Evolutionary conservation across 1,140 invertebrate species (phyloP), one percentile per base, ranked within the genome.

Genomic region (Colletes gigas): DNA sequence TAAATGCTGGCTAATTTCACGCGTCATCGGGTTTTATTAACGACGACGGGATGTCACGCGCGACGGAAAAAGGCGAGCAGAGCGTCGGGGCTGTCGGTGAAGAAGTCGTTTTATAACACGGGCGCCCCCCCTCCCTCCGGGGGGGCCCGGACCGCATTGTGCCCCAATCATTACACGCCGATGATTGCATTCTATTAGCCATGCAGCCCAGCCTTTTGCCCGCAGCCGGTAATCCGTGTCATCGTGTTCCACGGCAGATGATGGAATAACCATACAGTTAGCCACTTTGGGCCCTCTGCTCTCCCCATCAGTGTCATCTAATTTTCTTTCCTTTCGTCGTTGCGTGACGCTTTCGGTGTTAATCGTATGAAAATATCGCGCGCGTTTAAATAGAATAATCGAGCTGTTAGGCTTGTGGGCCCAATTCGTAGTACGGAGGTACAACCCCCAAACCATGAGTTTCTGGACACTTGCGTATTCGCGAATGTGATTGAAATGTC

Each of bases 1-100:
- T 92, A 93, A 92, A 92, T 92, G 90, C 90, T 89, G 91, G 87
- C 89, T 93, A 92, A 92, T 93, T 93, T 93, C 92, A 89, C 90
- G 90, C 89, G 78, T 90, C 90, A 92, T 93, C 88, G 89, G 88
- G 81, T 90, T 89, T 92, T 91, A 92, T 92, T 92, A 92, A 92
- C 88, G 88, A 88, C 84, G 65, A 79, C 82, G 75, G 80, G 81
- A 73, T 85, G 84, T 73, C 77, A 65, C 68, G 55, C 67, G 76
- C 67, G 76, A 62, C 78, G 84, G 78, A 69, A 65, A 87, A 74
- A 62, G 62, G 65, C 12, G 39, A 70, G 44, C 73, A 52, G 54
- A 55, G 14, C 44, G 14, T 12, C 17, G 65, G 71, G 54, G 39
- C 63, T 60, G 72, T 60, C 54, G 52, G n/a, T 72, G 85, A 79